Conservation (phyloP, 2,888 invertebrate genomes). For the Eupithecia dodoneata region DNA sequence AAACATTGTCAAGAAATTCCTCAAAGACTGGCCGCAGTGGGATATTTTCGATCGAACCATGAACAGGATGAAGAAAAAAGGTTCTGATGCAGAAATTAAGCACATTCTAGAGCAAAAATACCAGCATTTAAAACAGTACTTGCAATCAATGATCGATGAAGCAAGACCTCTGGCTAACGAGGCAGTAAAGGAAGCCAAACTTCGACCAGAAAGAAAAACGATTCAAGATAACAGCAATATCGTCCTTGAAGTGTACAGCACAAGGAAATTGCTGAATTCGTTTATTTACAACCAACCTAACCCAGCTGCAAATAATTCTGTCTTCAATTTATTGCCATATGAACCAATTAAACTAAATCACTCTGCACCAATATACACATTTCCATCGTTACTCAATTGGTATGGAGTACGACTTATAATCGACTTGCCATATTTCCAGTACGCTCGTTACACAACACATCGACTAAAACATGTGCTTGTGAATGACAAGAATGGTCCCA, state of each 20-base stretch:
- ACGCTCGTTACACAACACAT: constrained; percentile 48
- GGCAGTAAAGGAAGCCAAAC: constrained; percentile 43
- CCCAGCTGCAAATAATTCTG: constrained; percentile 24
- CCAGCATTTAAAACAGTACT: constrained; percentile 58
- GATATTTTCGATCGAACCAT: constrained; percentile 63
- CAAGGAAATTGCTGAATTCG: constrained; percentile 48
- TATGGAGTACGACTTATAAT: constrained; percentile 48
- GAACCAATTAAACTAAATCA: constrained; percentile 29
- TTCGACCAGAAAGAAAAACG: constrained; percentile 14
- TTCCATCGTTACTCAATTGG: constrained; percentile 58
- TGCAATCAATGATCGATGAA: constrained; percentile 54
- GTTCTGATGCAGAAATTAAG: constrained; percentile 46
- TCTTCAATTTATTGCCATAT: constrained; percentile 60
- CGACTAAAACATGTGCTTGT: constrained; percentile 52
- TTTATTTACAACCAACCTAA: constrained; percentile 27
- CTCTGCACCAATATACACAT: background rate
- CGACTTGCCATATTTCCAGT: constrained; percentile 43
- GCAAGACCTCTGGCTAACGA: constrained; percentile 52
- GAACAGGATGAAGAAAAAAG: constrained; percentile 50
- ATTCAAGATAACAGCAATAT: constrained; percentile 38
- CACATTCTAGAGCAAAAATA: constrained; percentile 60
- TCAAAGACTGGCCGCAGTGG: constrained; percentile 76
- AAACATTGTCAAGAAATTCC: constrained; percentile 67
- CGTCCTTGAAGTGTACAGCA: constrained; percentile 54
- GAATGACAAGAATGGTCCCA: constrained; percentile 44